Percentiles rank a stretch among this genome's conserved stretches.
phyloP scores from a whole-genome alignment of 2,797 vertebrate species.

The Lateolabrax maculatus region DNA sequence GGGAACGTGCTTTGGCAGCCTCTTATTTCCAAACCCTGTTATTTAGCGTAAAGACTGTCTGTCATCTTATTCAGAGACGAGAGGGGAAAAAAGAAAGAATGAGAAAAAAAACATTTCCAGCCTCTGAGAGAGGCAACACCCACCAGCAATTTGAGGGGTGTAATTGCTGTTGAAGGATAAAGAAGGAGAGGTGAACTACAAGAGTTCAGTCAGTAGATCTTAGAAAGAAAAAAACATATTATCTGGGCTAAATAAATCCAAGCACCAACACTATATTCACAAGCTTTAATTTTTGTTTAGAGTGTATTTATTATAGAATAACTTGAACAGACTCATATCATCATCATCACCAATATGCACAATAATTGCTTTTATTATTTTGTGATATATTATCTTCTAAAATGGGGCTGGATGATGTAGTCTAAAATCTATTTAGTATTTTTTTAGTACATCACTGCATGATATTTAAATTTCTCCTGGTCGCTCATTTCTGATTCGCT shows the following conservation, averaged over 20 bases:
- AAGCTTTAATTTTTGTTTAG: constrained; percentile 30
- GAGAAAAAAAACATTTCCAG: constrained; percentile 88
- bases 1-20: constrained; percentile 93
- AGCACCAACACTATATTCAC: constrained; percentile 58
- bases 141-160: constrained; percentile 94
- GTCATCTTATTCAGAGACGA: constrained; percentile 91
- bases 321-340: constrained; percentile 20
- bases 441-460: background rate
- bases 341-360: constrained; percentile 4
- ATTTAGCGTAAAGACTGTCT: constrained; percentile 96
- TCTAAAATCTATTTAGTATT: background rate
- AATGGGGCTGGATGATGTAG: background rate
- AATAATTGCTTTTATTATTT: constrained; percentile 1
- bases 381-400: background rate
- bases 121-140: constrained; percentile 92
- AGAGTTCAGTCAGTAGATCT: constrained; percentile 89
- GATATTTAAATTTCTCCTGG: background rate
- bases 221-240: constrained; percentile 59
- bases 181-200: constrained; percentile 83
- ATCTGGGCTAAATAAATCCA: constrained; percentile 67
- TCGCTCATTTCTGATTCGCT: background rate
- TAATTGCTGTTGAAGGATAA: constrained; percentile 93
- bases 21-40: constrained; percentile 98
- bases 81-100: constrained; percentile 62
- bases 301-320: constrained; percentile 36